A percentile compares a stretch with the other conserved stretches of the same genome.
Evolutionary conservation across 2,797 vertebrate species (phyloP).

Genomic region (Spea hammondii): DNA sequence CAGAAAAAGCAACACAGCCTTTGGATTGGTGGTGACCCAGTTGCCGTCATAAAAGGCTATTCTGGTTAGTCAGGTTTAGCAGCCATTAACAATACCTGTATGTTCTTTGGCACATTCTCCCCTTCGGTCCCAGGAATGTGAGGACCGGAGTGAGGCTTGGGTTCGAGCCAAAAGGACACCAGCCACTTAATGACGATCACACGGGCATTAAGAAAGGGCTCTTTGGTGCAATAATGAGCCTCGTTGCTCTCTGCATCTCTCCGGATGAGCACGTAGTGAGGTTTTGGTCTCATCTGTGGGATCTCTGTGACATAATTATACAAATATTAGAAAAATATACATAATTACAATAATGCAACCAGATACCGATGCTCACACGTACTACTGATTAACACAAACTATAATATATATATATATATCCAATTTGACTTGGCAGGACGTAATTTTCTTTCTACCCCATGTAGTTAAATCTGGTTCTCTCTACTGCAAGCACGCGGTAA

Average conservation of each 20-base stretch:
- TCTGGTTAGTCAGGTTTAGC: too few species aligned
- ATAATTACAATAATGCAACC: too few species aligned
- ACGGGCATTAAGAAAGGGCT: constrained; percentile 92
- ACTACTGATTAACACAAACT: too few species aligned
- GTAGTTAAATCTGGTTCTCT: too few species aligned
- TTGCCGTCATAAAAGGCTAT: too few species aligned
- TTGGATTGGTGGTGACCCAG: too few species aligned
- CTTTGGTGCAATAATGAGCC: constrained; percentile 91
- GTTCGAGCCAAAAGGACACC: constrained; percentile 98
- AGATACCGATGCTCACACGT: too few species aligned
- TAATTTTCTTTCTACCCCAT: too few species aligned
- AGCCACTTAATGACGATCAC: constrained; percentile 98
- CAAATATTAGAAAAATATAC: too few species aligned
- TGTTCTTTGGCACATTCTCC: constrained; percentile 96
- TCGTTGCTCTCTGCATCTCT: constrained; percentile 91
- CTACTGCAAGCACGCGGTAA: not conserved
- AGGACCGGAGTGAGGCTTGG: constrained; percentile 82
- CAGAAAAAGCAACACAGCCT: too few species aligned
- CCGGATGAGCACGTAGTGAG: constrained; percentile 87
- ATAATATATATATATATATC: too few species aligned
- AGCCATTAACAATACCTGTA: constrained; percentile 78
- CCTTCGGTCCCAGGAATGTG: constrained; percentile 95
- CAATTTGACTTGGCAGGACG: too few species aligned
- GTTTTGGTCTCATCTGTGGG: constrained; percentile 91
- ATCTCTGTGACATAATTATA: constrained; percentile 73